Evolutionary conservation across 2,113 vertebrate species (phyloP).

Genomic region (Empidonax traillii): DNA sequence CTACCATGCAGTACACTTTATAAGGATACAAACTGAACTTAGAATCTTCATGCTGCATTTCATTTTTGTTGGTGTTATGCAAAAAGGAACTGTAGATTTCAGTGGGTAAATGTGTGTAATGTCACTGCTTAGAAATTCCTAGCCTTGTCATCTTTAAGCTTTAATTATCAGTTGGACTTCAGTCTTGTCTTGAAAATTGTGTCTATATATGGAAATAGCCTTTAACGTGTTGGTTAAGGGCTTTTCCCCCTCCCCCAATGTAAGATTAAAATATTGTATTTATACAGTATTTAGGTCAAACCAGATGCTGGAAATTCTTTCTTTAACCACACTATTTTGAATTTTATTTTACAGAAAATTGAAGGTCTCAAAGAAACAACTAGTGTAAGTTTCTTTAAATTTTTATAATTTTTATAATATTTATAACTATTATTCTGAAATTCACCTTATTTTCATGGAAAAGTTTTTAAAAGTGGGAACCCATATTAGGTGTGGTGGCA

Average conservation of each 20-base stretch:
- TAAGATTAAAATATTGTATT: neutral
- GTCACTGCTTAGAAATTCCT: neutral
- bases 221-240: neutral
- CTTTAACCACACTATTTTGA: neutral
- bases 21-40: neutral
- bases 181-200: neutral
- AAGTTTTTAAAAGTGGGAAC: neutral
- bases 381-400: constrained; percentile 85
- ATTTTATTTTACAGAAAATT: constrained; percentile 85
- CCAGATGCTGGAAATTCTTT: neutral
- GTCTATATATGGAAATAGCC: neutral
- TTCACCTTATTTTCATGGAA: neutral
- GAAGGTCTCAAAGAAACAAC: constrained; percentile 96
- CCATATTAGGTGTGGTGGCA: neutral
- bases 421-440: neutral
- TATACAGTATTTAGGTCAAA: neutral
- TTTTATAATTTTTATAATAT: neutral
- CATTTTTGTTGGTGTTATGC: neutral
- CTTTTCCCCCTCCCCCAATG: neutral
- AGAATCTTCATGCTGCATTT: neutral
- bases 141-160: neutral
- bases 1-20: neutral
- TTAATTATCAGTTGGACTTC: neutral
- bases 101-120: neutral
- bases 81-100: neutral